These are phyloP conservation scores for Andricus curvator DNA, from an alignment of 2,888 invertebrate species.

Conservation along the genomic window DNA sequence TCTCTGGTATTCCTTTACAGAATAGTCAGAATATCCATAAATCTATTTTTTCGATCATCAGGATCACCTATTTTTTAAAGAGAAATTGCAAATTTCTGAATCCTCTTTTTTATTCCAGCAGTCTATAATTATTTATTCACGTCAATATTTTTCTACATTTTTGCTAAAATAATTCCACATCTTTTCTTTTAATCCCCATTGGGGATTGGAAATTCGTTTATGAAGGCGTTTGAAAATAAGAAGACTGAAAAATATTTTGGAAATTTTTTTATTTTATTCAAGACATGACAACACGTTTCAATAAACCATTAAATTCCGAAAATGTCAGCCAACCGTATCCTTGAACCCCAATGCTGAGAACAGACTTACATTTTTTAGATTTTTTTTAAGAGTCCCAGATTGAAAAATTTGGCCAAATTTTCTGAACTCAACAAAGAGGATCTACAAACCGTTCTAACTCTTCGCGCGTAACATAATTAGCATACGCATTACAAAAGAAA, in stretches of 20 bases:
- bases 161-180: no score
- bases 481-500: constrained; percentile 45
- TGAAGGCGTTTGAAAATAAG: neutral
- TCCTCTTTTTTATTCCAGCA: no score
- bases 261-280: constrained; percentile 68
- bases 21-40: no score
- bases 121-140: no score
- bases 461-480: constrained; percentile 59
- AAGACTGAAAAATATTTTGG: constrained; percentile 48
- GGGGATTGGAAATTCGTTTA: no score
- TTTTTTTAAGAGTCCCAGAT: constrained; percentile 51
- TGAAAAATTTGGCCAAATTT: constrained; percentile 48
- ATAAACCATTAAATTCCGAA: constrained; percentile 72
- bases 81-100: no score
- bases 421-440: constrained; percentile 59
- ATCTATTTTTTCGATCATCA: no score
- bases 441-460: constrained; percentile 61
- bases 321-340: constrained; percentile 69
- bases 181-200: no score
- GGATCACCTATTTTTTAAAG: no score
- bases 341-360: constrained; percentile 57
- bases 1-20: no score
- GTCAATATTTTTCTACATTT: no score
- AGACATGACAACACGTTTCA: constrained; percentile 73
- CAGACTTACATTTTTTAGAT: constrained; percentile 43